Evolutionary conservation across 1,140 invertebrate species (phyloP).

Genomic region (Tetragnatha versicolor): DNA sequence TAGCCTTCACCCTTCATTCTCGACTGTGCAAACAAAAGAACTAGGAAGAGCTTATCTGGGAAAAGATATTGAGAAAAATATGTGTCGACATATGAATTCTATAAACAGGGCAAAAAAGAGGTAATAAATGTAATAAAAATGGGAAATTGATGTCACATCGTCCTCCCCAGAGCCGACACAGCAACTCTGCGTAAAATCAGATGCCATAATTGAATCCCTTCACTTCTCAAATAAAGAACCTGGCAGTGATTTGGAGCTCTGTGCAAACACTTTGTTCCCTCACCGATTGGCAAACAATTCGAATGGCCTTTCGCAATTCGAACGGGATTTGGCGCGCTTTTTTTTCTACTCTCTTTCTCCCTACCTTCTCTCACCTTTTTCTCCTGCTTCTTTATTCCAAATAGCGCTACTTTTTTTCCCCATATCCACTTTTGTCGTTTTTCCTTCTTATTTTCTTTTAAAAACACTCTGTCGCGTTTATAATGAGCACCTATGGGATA

Average conservation of each 20-base stretch:
- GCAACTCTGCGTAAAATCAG: conserved; percentile 36
- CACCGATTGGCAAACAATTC: conserved; percentile 44
- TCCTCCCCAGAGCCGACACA: not conserved
- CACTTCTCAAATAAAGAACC: conserved; percentile 37
- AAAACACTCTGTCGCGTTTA: conserved; percentile 14
- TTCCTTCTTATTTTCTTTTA: not conserved
- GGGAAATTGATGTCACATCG: not conserved
- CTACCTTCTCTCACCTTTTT: not conserved
- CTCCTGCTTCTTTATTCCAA: not conserved
- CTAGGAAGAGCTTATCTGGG: no score
- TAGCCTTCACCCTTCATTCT: no score
- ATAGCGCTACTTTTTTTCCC: not conserved
- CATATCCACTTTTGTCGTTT: not conserved
- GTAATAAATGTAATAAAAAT: not conserved
- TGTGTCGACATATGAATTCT: no score
- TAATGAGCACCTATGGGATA: conserved; percentile 52
- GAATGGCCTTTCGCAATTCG: conserved; percentile 15
- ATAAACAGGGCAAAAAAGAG: not conserved
- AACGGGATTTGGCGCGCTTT: conserved; percentile 16
- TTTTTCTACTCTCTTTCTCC: not conserved
- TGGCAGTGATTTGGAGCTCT: conserved; percentile 33
- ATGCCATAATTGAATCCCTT: conserved; percentile 47
- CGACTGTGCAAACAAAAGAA: no score
- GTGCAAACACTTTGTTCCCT: conserved; percentile 38
- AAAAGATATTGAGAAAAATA: no score